phyloP scores from a whole-genome alignment of 2,113 vertebrate species.

The Xyrauchen texanus region DNA sequence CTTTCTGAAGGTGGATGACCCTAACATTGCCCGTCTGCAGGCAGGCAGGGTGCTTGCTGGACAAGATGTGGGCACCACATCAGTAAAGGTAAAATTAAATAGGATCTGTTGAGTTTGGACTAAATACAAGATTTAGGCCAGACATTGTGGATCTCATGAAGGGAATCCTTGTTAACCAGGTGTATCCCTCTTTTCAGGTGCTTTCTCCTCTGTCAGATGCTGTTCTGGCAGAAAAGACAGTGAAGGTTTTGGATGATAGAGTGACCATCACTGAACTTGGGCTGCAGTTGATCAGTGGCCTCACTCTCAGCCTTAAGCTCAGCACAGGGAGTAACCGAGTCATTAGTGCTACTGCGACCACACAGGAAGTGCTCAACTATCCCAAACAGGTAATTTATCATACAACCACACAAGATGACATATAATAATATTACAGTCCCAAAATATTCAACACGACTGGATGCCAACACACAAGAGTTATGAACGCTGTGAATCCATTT shows the following conservation, averaged over 20 bases:
- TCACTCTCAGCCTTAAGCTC: conserved; percentile 85
- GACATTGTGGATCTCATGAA: neutral
- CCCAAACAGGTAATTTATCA: conserved; percentile 84
- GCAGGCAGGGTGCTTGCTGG: conserved; percentile 83
- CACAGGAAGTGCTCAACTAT: conserved; percentile 85
- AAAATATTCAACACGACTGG: too few relatives aligned
- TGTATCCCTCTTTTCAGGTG: conserved; percentile 71
- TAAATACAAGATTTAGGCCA: neutral
- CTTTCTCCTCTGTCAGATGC: conserved; percentile 92
- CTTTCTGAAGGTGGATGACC: conserved; percentile 92
- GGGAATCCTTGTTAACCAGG: neutral
- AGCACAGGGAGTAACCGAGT: conserved; percentile 78
- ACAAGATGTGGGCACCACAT: conserved; percentile 87
- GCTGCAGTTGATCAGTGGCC: conserved; percentile 89
- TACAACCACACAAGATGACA: neutral
- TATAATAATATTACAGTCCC: too few relatives aligned
- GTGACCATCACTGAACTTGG: conserved; percentile 91
- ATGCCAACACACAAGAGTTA: too few relatives aligned
- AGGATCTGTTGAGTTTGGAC: neutral
- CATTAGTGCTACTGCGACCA: conserved; percentile 81
- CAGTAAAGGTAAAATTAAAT: conserved; percentile 79
- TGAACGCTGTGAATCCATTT: too few relatives aligned
- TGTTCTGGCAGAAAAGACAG: conserved; percentile 93
- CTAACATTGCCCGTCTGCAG: conserved; percentile 81
- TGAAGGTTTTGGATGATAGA: conserved; percentile 92